phyloP scores from a whole-genome alignment of 2,888 invertebrate genomes.

The Salpingus planirostris region DNA sequence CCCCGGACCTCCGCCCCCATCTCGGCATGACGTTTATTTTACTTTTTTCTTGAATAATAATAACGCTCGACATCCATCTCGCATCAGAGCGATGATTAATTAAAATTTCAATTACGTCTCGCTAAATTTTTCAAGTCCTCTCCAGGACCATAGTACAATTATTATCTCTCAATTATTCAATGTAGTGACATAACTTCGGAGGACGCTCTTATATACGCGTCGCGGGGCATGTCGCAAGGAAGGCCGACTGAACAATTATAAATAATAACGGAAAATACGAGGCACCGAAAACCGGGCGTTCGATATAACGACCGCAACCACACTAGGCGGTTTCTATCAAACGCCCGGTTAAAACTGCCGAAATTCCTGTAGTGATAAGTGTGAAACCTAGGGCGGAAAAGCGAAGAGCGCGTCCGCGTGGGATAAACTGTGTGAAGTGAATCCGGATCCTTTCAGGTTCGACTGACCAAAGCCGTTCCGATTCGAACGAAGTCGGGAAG shows the following conservation, averaged over 20 bases:
- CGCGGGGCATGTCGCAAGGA: slow-evolving; percentile 16
- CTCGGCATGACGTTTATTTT: slow-evolving; percentile 11
- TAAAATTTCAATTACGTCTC: slow-evolving; percentile 11
- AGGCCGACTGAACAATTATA: too few species aligned
- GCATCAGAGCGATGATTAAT: slow-evolving; percentile 1
- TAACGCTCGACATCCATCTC: background rate
- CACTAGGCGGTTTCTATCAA: too few species aligned
- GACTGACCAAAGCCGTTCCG: slow-evolving; percentile 38
- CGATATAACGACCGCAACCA: too few species aligned
- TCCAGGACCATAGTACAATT: slow-evolving; percentile 11
- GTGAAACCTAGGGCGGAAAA: too few species aligned
- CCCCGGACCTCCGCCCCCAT: slow-evolving; percentile 16
- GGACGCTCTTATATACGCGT: slow-evolving; percentile 13
- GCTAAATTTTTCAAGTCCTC: slow-evolving; percentile 11
- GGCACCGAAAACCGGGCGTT: too few species aligned
- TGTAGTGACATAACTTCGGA: slow-evolving; percentile 8
- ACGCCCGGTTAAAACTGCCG: too few species aligned
- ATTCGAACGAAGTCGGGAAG: slow-evolving; percentile 45
- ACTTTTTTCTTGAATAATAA: too few species aligned
- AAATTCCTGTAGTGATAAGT: too few species aligned
- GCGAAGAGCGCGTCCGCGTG: slow-evolving; percentile 1
- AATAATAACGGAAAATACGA: too few species aligned
- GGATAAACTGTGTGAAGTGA: slow-evolving; percentile 10
- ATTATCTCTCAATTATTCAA: slow-evolving; percentile 5
- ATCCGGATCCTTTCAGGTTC: slow-evolving; percentile 29